These are phyloP conservation scores for Parapsyche elsis DNA, from an alignment of 1,140 invertebrate genomes.

Conservation along the genomic window DNA sequence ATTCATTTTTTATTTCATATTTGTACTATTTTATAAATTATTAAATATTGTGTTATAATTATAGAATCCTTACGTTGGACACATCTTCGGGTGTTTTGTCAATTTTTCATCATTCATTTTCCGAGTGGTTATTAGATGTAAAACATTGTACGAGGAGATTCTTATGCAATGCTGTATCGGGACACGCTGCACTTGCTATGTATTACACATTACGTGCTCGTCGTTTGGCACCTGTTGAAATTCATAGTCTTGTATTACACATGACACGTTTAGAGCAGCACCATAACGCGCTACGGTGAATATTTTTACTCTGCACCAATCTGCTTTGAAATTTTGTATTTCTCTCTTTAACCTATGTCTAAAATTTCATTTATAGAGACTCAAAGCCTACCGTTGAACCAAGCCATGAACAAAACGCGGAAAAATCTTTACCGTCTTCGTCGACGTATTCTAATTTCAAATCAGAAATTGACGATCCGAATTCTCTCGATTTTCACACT, in stretches of 20 bases:
- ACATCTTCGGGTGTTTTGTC: conserved; percentile 73
- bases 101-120: conserved; percentile 91
- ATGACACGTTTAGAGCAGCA: conserved; percentile 69
- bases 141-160: conserved; percentile 97
- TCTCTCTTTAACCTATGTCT: no score
- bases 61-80: conserved; percentile 69
- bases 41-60: conserved; percentile 56
- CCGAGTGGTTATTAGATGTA: conserved; percentile 94
- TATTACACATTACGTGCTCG: conserved; percentile 74
- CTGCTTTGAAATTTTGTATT: not conserved
- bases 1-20: not conserved
- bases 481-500: conserved; percentile 70
- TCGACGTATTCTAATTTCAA: conserved; percentile 31
- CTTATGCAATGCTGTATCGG: conserved; percentile 86
- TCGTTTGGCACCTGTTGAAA: conserved; percentile 65
- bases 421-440: conserved; percentile 30
- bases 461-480: conserved; percentile 12
- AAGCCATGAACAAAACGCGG: conserved; percentile 16
- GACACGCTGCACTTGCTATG: conserved; percentile 90
- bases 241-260: conserved; percentile 70
- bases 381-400: conserved; percentile 44
- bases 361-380: conserved; percentile 40
- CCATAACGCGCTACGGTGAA: conserved; percentile 20
- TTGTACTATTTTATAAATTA: not conserved
- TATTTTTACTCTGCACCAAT: conserved; percentile 6